Base-by-base conservation (phyloP, 2,888 invertebrate genomes). In the Perizoma affinitatum region DNA sequence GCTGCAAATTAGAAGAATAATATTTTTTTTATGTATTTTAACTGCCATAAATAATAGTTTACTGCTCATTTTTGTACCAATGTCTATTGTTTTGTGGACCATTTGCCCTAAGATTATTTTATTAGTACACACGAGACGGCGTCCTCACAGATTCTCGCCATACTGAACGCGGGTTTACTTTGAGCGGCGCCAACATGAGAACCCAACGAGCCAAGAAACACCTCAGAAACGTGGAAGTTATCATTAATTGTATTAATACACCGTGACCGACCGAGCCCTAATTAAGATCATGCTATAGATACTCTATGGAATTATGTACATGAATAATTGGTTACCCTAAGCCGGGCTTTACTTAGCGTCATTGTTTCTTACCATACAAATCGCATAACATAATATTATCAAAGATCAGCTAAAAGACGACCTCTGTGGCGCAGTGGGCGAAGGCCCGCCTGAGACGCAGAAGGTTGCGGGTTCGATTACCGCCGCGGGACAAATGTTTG, bases 171-270 rank as follows among this genome's bases (percentile, higher is more conserved):
- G 4, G 63, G 66, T 50, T 74, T 67, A 67, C 45, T 38, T 44
- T 41, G 11, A 58, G 65, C 68, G 71, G 72, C 71, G 70, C 75
- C 78, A 75, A 74, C 77, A 71, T 75, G 70, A 75, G 79, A 80
- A 80, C 64, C 72, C 81, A 87, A 83, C 86, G 84, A 83, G 79
- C 74, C 83, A 83, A 79, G 77, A 85, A 86, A 87, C 79, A 68
- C 81, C 70, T 75, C 70, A 70, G 77, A 76, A 79, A 79, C 73
- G 72, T 73, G 76, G 76, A 76, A 75, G 73, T 76, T 68, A 76
- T 74, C 80, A 83, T 84, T 84, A 84, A 80, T 71, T 71, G 80
- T 72, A 84, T 82, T 85, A 87, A 87, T 85, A 79, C 82, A 83
- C 80, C 88, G 84, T 88, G 83, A 88, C 87, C 71, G 83, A 87